Evolutionary conservation across 2,113 vertebrate genomes (phyloP), one percentile per base, ranked within the genome.

Genomic region (Struthidea cinerea): DNA sequence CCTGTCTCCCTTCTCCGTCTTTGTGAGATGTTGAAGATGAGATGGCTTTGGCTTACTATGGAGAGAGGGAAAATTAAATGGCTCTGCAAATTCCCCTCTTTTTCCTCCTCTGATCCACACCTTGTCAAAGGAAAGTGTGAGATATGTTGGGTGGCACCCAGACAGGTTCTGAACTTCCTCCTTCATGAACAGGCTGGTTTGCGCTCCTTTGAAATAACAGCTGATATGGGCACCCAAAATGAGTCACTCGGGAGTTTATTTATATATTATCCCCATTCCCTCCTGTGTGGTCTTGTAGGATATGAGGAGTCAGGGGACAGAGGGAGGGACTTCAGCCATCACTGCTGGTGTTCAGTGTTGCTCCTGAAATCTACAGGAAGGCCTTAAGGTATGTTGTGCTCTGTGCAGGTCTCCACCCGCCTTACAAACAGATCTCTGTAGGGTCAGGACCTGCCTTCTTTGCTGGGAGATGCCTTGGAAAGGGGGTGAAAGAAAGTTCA

Each of bases 401-500:
- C 7, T 4, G 10, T 79, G n/a, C 28, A 76, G 26, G 3, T 74
- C 47, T 86, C 68, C 52, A 63, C 12, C 57, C 53, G 26, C 75
- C 90, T 50, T 27, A 42, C 41, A 77, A 65, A 50, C 35, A 88
- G 27, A 56, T 30, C 14, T 74, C 73, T 59, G 61, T 12, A 57
- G 49, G 61, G 67, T 57, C 69, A 56, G 61, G 77, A 67, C 28
- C 37, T 89, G 44, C 16, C 26, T 82, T 61, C 91, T 75, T 89
- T 35, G 6, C 57, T 79, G 37, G 37, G 67, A 90, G 24, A 9
- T 49, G 35, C 30, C 35, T 87, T 91, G 69, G 35, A 20, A 61
- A 39, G 19, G 23, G 47, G 27, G 41, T 87, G 61, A 82, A 63
- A 14, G 30, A 37, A 83, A 93, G 90, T 95, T 94, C 75, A 88